Evolutionary conservation across 2,888 invertebrate genomes (phyloP).

Genomic region (Eugnorisma glareosa): DNA sequence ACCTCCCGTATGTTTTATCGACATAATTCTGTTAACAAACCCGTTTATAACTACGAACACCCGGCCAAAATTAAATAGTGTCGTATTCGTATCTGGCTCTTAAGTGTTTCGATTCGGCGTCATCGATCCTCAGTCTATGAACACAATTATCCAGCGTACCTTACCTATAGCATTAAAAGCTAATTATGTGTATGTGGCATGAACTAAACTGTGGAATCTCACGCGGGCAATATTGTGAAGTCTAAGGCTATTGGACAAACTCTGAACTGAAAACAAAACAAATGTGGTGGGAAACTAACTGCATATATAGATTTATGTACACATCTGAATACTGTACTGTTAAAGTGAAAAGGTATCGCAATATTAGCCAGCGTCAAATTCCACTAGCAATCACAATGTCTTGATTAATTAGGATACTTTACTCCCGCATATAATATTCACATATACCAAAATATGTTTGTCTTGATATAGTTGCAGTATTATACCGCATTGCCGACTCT

Average conservation of each 20-base stretch:
- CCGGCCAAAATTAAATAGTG: conserved; percentile 65
- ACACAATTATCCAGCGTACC: conserved; percentile 90
- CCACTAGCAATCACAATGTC: conserved; percentile 82
- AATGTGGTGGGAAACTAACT: conserved; percentile 50
- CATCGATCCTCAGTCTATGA: conserved; percentile 86
- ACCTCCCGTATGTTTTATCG: conserved; percentile 61
- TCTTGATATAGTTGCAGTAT: conserved; percentile 88
- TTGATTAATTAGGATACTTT: conserved; percentile 82
- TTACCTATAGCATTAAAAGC: conserved; percentile 90
- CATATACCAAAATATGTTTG: conserved; percentile 91
- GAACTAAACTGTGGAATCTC: conserved; percentile 85
- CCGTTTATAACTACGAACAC: conserved; percentile 59
- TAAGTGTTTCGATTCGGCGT: conserved; percentile 63
- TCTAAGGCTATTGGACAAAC: conserved; percentile 48
- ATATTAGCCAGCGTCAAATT: conserved; percentile 81
- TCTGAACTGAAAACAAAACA: conserved; percentile 56
- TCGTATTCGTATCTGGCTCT: conserved; percentile 60
- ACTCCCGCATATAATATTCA: conserved; percentile 87
- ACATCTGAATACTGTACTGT: conserved; percentile 66
- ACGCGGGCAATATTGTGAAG: conserved; percentile 78
- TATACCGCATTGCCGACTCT: conserved; percentile 76
- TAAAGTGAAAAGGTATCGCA: conserved; percentile 65
- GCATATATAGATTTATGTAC: conserved; percentile 52
- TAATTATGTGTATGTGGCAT: conserved; percentile 90
- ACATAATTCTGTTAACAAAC: conserved; percentile 68